A percentile compares a stretch with the other conserved stretches of the same genome.
phyloP scores from a whole-genome alignment of 64 coral and sea anemone species.

The Montipora sp. region DNA sequence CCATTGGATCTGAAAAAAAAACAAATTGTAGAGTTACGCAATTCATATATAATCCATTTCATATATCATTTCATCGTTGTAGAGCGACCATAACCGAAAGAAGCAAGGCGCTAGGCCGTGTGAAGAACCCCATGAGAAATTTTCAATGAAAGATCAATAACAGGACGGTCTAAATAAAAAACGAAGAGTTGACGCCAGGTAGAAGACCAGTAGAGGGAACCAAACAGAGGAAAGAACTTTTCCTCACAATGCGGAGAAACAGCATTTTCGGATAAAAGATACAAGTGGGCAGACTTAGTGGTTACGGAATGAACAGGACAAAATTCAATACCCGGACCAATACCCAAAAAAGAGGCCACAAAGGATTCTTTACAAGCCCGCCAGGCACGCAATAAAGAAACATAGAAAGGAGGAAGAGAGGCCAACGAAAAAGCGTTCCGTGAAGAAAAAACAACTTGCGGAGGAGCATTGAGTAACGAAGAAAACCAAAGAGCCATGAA shows the following conservation, averaged over 20 bases:
- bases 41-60: too few relatives aligned
- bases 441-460: neutral
- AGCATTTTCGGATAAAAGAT: neutral
- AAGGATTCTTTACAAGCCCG: neutral
- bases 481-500: neutral
- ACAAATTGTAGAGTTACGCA: neutral
- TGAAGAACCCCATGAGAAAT: neutral
- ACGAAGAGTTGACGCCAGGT: too few relatives aligned
- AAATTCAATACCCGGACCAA: neutral
- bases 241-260: neutral
- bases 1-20: too few relatives aligned
- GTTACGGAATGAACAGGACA: neutral
- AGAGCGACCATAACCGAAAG: neutral
- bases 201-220: too few relatives aligned
- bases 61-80: neutral
- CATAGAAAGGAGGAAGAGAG: neutral
- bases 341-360: neutral
- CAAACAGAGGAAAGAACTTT: neutral
- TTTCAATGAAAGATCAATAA: too few relatives aligned
- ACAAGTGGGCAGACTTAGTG: neutral
- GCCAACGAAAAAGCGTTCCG: neutral
- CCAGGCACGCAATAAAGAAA: neutral
- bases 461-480: neutral
- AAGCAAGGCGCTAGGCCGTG: neutral
- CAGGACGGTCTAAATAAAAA: too few relatives aligned